Percentiles rank a stretch among this genome's conserved stretches.
phyloP scores from a whole-genome alignment of 2,113 vertebrate species.

The Percina caprodes region DNA sequence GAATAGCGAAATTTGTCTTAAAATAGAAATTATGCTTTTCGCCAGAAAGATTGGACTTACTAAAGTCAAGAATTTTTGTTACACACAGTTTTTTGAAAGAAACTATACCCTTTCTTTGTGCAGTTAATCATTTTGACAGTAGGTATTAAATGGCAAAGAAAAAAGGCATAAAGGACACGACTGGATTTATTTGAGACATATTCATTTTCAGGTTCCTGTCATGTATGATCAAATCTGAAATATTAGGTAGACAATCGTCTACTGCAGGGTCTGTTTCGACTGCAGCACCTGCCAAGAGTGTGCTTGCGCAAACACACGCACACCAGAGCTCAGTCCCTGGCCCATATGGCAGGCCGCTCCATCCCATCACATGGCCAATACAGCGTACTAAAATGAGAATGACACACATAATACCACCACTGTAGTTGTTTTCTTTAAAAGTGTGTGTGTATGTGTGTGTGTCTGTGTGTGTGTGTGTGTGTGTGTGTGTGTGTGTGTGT shows the following conservation, averaged over 20 bases:
- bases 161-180: slow-evolving; percentile 14
- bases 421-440: slow-evolving; percentile 33
- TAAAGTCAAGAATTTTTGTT: slow-evolving; percentile 5
- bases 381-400: slow-evolving; percentile 40
- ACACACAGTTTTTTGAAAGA: background rate
- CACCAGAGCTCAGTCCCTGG: slow-evolving; percentile 24
- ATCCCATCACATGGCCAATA: slow-evolving; percentile 43
- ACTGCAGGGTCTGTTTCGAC: slow-evolving; percentile 27
- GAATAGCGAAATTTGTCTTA: background rate
- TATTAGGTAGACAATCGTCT: slow-evolving; percentile 32
- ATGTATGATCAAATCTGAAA: slow-evolving; percentile 55
- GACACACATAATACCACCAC: slow-evolving; percentile 34
- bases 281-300: slow-evolving; percentile 56
- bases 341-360: slow-evolving; percentile 49
- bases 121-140: slow-evolving; percentile 53
- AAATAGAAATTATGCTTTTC: background rate
- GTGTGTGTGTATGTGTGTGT: slow-evolving; percentile 11
- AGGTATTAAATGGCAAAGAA: slow-evolving; percentile 35
- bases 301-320: slow-evolving; percentile 7
- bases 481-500: slow-evolving; percentile 9
- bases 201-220: slow-evolving; percentile 61
- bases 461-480: slow-evolving; percentile 15
- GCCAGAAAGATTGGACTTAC: background rate
- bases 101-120: background rate
- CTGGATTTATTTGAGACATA: slow-evolving; percentile 51